Base-by-base conservation (phyloP, 92 coral and sea anemone species). In the Phenganax subtilis region DNA sequence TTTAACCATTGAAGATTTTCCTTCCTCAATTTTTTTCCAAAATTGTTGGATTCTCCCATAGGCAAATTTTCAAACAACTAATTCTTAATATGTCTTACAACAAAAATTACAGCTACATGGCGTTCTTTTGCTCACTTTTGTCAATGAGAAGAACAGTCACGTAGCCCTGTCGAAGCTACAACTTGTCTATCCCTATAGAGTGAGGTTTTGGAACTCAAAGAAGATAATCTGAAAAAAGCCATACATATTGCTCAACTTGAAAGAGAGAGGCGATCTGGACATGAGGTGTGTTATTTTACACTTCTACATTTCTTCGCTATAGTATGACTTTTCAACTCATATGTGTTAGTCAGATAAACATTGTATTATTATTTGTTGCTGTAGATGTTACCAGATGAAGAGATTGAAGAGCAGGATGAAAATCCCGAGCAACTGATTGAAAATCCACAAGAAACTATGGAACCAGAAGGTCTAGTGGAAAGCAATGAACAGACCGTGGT, bases 141-240 rank as follows among this genome's bases (percentile, higher is more conserved):
- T 37, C 47, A 37, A 37, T 37, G 47, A 37, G 47, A 37, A 37
- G 47, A 37, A 37, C 47, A 37, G 47, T 37, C 5, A 37, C 47
- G 5, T 37, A 37, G 25, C 0, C 3, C 15, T 65, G 25, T 65
- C 10, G 27, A 3, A 11, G 27, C 31, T 65, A 17, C 28, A 6
- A 17, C 10, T 65, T 65, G 1, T 44, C 25, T 17, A 10, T 11
- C 1, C 25, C 25, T 8, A 53, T 54, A 79, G 83, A 51, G 84
- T 70, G 92, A 90, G 69, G 88, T 92, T 15, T 90, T 90, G 82
- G 83, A 89, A 74, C 85, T 92, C 60, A 91, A 92, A 87, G 89
- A 87, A 52, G 97, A 92, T 55, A 89, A 86, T 66, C 88, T 90
- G 65, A 92, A 83, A 80, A 92, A 92, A 74, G 94, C 89, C 85